Base-by-base conservation (phyloP, 2,113 vertebrate species). In the Gorsachius goisagi region DNA sequence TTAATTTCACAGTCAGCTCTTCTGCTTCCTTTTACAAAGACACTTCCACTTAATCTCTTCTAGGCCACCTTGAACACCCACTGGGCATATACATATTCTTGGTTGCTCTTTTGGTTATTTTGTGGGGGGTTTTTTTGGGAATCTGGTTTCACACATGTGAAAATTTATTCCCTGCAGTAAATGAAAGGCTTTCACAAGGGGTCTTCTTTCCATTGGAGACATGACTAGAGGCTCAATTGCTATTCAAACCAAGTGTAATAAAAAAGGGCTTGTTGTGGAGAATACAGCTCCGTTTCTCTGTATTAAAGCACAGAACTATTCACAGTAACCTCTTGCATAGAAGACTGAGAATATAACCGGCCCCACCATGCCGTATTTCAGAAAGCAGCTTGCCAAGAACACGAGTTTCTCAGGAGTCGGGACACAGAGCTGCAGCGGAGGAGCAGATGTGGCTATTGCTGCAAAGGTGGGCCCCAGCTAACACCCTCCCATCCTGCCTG, bases 161-260 rank as follows among this genome's bases (percentile, higher is more conserved):
- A 93, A 68, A 83, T 95, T 96, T n/a, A 87, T 90, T 95, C 92
- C 92, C 80, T 58, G 26, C 33, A 95, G 89, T 59, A 95, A 96
- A 92, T 47, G 50, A 95, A 93, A 89, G 85, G 77, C 86, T 95
- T 94, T 88, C 89, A 96, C 49, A 96, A 95, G 62, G 87, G 50
- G 53, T 86, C 94, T 91, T 94, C 92, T 95, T 96, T 93, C 93
- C 88, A 90, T 5, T 87, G 85, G 85, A 95, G 89, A 74, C n/a
- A 45, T 1, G 93, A 97, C 85, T 94, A 92, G 81, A 95, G 93
- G 90, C 94, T 86, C 95, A 94, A 93, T 53, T 95, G 76, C 89
- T 96, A 91, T 77, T 97, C 91, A 95, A 96, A 95, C 76, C 93
- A 90, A 97, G 82, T 74, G 94, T 91, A 94, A 95, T 95, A 96